A percentile compares a stretch with the other conserved stretches of the same genome.
These are phyloP conservation scores for Phalacrocorax pelagicus DNA, from an alignment of 2,113 vertebrate genomes.

Conservation along the genomic window DNA sequence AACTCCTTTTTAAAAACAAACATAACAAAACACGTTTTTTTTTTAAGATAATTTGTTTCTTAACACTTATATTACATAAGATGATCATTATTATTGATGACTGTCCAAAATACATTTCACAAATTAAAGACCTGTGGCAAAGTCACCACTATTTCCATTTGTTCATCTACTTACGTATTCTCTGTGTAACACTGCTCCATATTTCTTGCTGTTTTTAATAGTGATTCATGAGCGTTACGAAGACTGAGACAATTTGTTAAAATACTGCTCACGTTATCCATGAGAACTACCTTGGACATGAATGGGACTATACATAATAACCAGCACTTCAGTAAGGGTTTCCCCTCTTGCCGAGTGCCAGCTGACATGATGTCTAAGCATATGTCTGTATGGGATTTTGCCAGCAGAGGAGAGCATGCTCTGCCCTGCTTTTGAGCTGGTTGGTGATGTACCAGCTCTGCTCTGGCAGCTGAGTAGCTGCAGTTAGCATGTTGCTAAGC, in stretches of 20 bases:
- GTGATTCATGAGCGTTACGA: background rate
- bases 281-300: background rate
- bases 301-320: background rate
- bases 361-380: slow-evolving; percentile 36
- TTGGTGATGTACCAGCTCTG: background rate
- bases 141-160: background rate
- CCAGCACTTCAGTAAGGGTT: slow-evolving; percentile 10
- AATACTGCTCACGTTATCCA: background rate
- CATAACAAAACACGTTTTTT: background rate
- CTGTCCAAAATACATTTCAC: background rate
- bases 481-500: slow-evolving; percentile 26
- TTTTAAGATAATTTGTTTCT: background rate
- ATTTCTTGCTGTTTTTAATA: background rate
- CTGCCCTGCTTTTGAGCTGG: slow-evolving; percentile 32
- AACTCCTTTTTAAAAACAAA: background rate
- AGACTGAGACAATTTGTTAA: background rate
- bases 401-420: background rate
- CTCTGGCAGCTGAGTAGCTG: slow-evolving; percentile 28
- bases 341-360: background rate
- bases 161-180: background rate
- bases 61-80: background rate
- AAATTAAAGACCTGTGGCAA: background rate
- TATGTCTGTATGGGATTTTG: slow-evolving; percentile 45
- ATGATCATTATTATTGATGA: background rate
- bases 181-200: background rate